A percentile compares a stretch with the other conserved stretches of the same genome.
These are phyloP conservation scores for Muricea muricata DNA, from an alignment of 92 coral and sea anemone species.

Conservation along the genomic window DNA sequence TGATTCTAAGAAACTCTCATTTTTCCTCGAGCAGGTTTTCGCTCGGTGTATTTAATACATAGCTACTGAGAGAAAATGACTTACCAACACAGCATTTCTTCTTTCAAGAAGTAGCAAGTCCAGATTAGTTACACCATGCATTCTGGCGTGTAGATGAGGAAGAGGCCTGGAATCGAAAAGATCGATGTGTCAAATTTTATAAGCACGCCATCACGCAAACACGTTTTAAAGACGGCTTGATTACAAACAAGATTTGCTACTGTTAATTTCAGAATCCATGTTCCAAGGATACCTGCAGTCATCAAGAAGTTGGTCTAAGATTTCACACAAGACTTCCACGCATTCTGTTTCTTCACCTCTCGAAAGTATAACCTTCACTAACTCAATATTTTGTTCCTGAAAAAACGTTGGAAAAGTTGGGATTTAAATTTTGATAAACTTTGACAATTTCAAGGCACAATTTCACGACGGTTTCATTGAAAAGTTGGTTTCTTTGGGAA, in stretches of 20 bases:
- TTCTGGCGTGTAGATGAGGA: slow-evolving; percentile 6
- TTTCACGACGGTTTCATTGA: too few species aligned
- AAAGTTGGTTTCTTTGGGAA: too few species aligned
- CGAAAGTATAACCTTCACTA: slow-evolving; percentile 64
- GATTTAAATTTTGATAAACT: too few species aligned
- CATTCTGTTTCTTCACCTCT: slow-evolving; percentile 61
- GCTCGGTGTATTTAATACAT: too few species aligned
- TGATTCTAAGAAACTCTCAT: too few species aligned
- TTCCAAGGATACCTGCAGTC: slow-evolving; percentile 94
- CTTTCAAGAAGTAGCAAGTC: slow-evolving; percentile 5
- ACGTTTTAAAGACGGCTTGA: background rate
- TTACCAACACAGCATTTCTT: slow-evolving; percentile 25
- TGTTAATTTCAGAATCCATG: too few species aligned
- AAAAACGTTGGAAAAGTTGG: too few species aligned
- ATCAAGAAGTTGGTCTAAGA: slow-evolving; percentile 80
- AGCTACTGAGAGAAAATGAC: too few species aligned
- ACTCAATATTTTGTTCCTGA: slow-evolving; percentile 76
- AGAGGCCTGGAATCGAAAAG: slow-evolving; percentile 21
- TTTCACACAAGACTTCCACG: slow-evolving; percentile 59
- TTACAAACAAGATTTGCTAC: background rate
- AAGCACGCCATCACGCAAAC: background rate
- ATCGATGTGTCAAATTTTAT: background rate
- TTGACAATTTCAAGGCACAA: too few species aligned
- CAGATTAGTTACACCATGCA: slow-evolving; percentile 22
- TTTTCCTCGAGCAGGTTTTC: too few species aligned